Conservation (phyloP, 2,113 vertebrate species). For the Polypterus bichir region DNA sequence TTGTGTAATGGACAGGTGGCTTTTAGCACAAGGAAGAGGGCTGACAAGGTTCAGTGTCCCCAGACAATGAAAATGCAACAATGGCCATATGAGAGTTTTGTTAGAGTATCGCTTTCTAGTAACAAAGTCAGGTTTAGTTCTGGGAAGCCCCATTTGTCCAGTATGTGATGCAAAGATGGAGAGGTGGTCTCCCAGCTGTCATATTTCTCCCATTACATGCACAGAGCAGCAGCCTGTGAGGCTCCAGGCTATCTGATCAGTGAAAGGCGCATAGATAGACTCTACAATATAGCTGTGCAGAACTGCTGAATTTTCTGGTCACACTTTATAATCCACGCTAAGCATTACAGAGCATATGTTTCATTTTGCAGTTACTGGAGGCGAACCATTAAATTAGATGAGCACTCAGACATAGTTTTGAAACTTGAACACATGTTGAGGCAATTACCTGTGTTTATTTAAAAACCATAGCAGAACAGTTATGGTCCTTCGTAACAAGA, state of each 20-base stretch:
- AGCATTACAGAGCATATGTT: conserved; percentile 14
- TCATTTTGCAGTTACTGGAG: conserved; percentile 14
- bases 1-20: conserved; percentile 12
- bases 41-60: conserved; percentile 10
- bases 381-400: conserved; percentile 25
- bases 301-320: not conserved
- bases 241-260: not conserved
- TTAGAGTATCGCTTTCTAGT: conserved; percentile 25
- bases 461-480: too few species aligned
- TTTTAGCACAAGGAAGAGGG: conserved; percentile 14
- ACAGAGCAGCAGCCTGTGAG: conserved; percentile 7
- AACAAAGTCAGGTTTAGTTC: conserved; percentile 33
- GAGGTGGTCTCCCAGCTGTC: conserved; percentile 37
- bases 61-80: conserved; percentile 15
- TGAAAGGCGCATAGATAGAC: too few species aligned
- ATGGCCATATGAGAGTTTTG: conserved; percentile 20
- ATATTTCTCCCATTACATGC: conserved; percentile 18
- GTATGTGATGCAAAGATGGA: conserved; percentile 22
- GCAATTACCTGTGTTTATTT: too few species aligned
- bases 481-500: too few species aligned
- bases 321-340: conserved; percentile 1
- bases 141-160: conserved; percentile 30
- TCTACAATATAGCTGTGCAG: not conserved
- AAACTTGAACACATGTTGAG: too few species aligned
- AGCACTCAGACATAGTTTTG: not conserved